A percentile compares a stretch with the other conserved stretches of the same genome.
Evolutionary conservation across 2,797 vertebrate genomes (phyloP).

Genomic region (Percopsis omiscomaycus): DNA sequence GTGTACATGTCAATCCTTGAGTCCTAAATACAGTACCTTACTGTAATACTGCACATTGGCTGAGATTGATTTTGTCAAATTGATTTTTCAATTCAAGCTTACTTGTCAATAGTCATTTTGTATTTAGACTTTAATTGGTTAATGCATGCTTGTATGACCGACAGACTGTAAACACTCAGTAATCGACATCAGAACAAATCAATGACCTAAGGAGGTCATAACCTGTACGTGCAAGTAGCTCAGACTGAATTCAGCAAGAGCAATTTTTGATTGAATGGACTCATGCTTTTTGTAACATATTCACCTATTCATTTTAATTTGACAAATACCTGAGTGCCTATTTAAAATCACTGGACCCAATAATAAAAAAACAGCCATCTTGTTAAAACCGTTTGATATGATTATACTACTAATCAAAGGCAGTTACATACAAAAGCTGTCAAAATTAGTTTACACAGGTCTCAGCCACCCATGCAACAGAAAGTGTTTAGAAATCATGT

Average conservation of each 20-base stretch:
- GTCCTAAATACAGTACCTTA: slow-evolving; percentile 8
- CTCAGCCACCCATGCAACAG: slow-evolving; percentile 63
- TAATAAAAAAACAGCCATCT: slow-evolving; percentile 33
- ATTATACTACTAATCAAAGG: slow-evolving; percentile 28
- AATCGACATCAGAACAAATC: slow-evolving; percentile 42
- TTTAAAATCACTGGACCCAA: slow-evolving; percentile 30
- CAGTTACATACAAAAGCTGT: slow-evolving; percentile 6
- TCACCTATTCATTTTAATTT: not conserved
- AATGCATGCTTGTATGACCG: slow-evolving; percentile 41
- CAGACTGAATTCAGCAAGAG: not conserved
- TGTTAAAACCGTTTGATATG: slow-evolving; percentile 47
- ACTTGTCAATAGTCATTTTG: slow-evolving; percentile 39
- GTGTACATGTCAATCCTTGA: not conserved
- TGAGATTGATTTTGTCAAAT: slow-evolving; percentile 32
- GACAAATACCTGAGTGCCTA: slow-evolving; percentile 44
- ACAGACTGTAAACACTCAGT: slow-evolving; percentile 46
- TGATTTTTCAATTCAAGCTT: slow-evolving; percentile 34
- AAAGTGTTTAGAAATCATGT: slow-evolving; percentile 38
- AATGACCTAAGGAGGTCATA: slow-evolving; percentile 37
- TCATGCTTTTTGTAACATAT: slow-evolving; percentile 8
- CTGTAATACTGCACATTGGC: slow-evolving; percentile 4
- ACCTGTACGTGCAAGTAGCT: slow-evolving; percentile 24
- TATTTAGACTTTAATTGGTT: slow-evolving; percentile 47
- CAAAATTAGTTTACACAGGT: slow-evolving; percentile 44
- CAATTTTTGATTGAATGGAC: not conserved